Conservation (phyloP, 2,113 vertebrate species). For the Chaetura pelagica region DNA sequence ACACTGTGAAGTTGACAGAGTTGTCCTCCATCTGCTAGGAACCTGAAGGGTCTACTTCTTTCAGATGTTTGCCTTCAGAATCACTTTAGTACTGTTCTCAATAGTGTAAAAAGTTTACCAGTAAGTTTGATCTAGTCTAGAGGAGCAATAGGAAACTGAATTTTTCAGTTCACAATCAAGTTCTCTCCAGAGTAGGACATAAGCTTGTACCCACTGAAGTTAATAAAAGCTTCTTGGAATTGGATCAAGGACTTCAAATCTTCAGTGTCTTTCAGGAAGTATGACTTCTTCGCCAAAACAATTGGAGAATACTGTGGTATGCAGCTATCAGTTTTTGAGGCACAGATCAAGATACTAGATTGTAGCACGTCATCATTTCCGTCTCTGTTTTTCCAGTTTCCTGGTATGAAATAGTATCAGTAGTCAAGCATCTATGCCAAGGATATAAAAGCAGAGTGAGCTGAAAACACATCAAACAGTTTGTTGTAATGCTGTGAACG, state of each 20-base stretch:
- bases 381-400: slow-evolving; percentile 11
- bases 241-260: neutral
- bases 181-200: neutral
- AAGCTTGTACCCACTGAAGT: neutral
- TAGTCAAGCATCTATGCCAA: neutral
- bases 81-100: neutral
- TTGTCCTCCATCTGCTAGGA: neutral
- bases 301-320: slow-evolving; percentile 3
- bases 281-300: neutral
- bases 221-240: neutral
- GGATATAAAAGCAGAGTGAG: neutral
- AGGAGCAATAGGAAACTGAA: neutral
- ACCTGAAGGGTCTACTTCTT: neutral
- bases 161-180: neutral
- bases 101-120: neutral
- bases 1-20: neutral
- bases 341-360: neutral
- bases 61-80: neutral
- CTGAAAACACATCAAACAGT: neutral
- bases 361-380: neutral
- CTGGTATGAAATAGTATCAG: neutral
- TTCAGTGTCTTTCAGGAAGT: slow-evolving; percentile 10
- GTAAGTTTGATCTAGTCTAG: neutral
- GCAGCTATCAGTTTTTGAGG: neutral
- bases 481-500: neutral